phyloP scores from a whole-genome alignment of 2,888 invertebrate species.

The Scaptomyza parva region DNA sequence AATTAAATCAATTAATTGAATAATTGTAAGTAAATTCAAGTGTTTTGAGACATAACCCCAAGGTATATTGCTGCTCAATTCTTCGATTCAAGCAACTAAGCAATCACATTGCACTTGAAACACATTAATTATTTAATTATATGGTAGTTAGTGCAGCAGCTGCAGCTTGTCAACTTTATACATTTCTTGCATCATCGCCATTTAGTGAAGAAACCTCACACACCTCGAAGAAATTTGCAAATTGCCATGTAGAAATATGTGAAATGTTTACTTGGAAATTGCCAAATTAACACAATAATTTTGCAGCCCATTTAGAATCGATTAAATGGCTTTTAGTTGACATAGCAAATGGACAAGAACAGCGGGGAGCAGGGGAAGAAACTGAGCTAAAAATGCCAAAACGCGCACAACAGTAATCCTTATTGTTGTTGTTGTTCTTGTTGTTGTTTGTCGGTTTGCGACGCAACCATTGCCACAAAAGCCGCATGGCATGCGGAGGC shows the following conservation, averaged over 20 bases:
- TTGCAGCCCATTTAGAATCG: conserved; percentile 70
- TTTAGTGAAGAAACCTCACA: no score
- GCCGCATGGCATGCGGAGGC: conserved; percentile 67
- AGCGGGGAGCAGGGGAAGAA: neutral
- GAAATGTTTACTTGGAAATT: conserved; percentile 33
- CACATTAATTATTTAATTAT: conserved; percentile 40
- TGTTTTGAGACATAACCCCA: conserved; percentile 1
- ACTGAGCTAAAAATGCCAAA: conserved; percentile 43
- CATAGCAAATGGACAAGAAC: conserved; percentile 29
- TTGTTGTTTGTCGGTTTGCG: conserved; percentile 63
- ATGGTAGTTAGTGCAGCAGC: conserved; percentile 14
- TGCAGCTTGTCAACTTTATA: conserved; percentile 24
- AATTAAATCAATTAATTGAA: no score
- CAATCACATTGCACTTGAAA: conserved; percentile 21
- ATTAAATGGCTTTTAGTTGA: conserved; percentile 76
- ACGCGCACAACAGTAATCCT: conserved; percentile 25
- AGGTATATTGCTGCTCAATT: neutral
- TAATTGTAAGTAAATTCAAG: conserved; percentile 7
- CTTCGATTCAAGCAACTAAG: neutral
- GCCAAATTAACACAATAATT: conserved; percentile 63
- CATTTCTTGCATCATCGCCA: conserved; percentile 10
- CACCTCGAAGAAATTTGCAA: conserved; percentile 13
- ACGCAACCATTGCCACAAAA: conserved; percentile 66
- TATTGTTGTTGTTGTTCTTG: conserved; percentile 20
- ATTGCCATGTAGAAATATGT: conserved; percentile 1